Percentiles rank a stretch among this genome's conserved stretches.
Evolutionary conservation across 2,797 vertebrate species (phyloP).

Genomic region (Serranus cabrilla): DNA sequence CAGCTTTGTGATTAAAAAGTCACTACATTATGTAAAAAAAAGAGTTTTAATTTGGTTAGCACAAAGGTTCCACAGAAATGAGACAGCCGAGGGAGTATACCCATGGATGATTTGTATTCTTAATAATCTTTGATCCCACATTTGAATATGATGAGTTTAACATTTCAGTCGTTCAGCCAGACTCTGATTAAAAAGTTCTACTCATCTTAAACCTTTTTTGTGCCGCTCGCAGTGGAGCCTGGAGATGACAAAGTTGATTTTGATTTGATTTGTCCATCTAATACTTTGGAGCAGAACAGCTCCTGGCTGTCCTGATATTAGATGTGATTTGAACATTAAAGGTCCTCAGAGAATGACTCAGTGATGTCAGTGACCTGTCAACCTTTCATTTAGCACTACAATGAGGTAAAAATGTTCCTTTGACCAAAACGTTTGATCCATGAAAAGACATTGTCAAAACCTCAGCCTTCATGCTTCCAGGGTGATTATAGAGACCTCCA

Average conservation of each 20-base stretch:
- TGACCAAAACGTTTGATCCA: constrained; percentile 8
- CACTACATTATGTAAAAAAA: neutral
- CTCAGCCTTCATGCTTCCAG: neutral
- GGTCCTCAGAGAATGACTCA: constrained; percentile 7
- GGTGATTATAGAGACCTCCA: neutral
- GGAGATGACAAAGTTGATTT: constrained; percentile 10
- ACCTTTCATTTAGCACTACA: constrained; percentile 8
- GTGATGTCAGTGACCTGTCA: neutral
- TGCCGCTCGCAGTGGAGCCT: neutral
- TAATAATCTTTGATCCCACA: constrained; percentile 48
- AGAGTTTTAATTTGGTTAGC: constrained; percentile 23
- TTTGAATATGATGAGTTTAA: constrained; percentile 51
- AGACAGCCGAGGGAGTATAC: constrained; percentile 17
- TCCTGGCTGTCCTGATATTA: neutral
- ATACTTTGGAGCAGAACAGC: neutral
- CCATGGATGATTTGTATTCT: constrained; percentile 42
- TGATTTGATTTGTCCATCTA: constrained; percentile 3
- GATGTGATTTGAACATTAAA: constrained; percentile 2
- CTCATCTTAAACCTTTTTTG: neutral
- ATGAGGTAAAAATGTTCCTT: constrained; percentile 3
- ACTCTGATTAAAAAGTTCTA: constrained; percentile 46
- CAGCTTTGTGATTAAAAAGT: constrained; percentile 24
- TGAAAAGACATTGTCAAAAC: constrained; percentile 6
- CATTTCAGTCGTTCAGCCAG: constrained; percentile 45
- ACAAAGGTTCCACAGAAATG: constrained; percentile 2